Base-by-base conservation (phyloP, 1,140 invertebrate genomes). In the Platyura marginata region DNA sequence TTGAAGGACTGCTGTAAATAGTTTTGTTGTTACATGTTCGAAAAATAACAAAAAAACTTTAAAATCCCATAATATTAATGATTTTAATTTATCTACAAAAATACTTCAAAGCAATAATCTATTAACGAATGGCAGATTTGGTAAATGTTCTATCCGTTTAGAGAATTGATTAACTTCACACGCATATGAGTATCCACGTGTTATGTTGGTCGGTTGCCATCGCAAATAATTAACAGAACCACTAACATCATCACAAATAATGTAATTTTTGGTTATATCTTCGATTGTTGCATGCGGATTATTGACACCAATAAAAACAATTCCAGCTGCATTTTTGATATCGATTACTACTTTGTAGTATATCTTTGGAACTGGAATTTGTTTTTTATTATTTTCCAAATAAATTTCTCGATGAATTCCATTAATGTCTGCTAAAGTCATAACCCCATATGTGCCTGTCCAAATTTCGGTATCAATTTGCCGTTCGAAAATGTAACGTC, bases 271-370 rank as follows among this genome's bases (percentile, higher is more conserved):
- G 18, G 53, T 52, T 18, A 66, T 52, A 38, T 59, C 52, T 18
- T 44, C 55, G 44, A 51, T 47, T 1, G 50, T 45, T 13, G 62
- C 47, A 49, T 73, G 71, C 3, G 72, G 71, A 59, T 78, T 74
- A 47, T 77, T 77, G 3, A 73, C 54, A 8, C 70, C 69, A 3
- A 77, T 51, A 23, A 76, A 66, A 13, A 67, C 73, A 5, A 69
- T 63, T 13, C 67, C 72, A 21, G 49, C 48, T 36, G 63, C 55
- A 1, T 46, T 56, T 2, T 45, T 34, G 8, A 61, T 60, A 45
- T 76, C 60, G 45, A 75, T 67, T 11, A 76, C 55, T 25, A 75
- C 51, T 51, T 73, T 72, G 69, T 72, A 75, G 47, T 62, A 75
- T 13, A 70, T 52, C 48, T 58, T 64, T 2, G 74, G 74, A 9